Base-by-base conservation (phyloP, 2,113 vertebrate species). In the Ivindomyrus marchei region DNA sequence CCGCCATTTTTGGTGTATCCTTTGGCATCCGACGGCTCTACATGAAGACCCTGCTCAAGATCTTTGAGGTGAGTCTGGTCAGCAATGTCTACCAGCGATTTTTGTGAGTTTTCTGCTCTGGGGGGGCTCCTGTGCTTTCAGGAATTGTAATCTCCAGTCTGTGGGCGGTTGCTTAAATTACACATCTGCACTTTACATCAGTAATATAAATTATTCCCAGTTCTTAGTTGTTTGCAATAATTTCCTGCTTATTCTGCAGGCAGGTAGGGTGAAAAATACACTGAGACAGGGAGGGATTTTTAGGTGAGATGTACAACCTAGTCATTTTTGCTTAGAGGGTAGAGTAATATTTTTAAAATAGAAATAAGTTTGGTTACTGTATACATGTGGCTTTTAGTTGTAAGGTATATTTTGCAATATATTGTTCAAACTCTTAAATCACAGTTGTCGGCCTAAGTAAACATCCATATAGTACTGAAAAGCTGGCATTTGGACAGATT, bases 21-120 rank as follows among this genome's bases (percentile, higher is more conserved):
- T 97, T 99, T 80, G 97, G 97, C 90, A 96, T 99, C 90, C 96
- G 96, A 45, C 96, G 94, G 87, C 94, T 97, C 91, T 99, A 99
- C 94, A 97, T 98, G 97, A 97, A 96, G 93, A 97, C 97, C 0
- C 93, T 99, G 86, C 93, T 98, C 47, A 97, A 96, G 91, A 95
- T 98, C 88, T 99, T 98, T 93, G 97, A 97, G 96, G 98, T 98
- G 91, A 93, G 92, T 46, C 49, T 36, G 36, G 31, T 39, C 52
- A 42, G 49, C 11, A 49, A 2, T 87, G 47, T 31, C 45, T 27
- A 36, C 27, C 49, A 2, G 31, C 3, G 36, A 10, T 21, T 9
- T 53, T 9, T 53, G 1, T 19, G 2, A 27, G 19, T 13, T 49
- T 49, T 85, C 10, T 11, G 42, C 21, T 85, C 42, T 7, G 21